phyloP scores from a whole-genome alignment of 2,888 invertebrate genomes.

The Malacosoma neustria region DNA sequence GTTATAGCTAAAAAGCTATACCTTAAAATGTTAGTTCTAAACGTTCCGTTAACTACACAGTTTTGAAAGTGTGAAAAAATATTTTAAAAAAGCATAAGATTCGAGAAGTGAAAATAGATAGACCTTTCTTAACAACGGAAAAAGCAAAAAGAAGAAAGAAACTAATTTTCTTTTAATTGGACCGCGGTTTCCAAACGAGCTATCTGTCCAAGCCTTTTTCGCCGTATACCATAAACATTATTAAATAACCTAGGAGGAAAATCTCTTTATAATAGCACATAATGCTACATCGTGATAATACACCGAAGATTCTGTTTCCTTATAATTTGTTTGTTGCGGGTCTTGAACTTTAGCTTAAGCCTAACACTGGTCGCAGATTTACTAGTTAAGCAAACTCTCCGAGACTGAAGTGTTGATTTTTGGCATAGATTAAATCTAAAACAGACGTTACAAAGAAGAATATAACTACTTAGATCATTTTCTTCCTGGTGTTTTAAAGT shows the following conservation, averaged over 20 bases:
- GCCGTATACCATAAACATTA: not conserved
- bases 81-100: too few relatives aligned
- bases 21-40: too few relatives aligned
- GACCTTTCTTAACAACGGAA: too few relatives aligned
- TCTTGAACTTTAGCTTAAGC: constrained; percentile 52
- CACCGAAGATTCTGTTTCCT: constrained; percentile 45
- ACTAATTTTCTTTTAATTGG: not conserved
- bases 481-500: too few relatives aligned
- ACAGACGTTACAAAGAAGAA: not conserved
- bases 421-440: constrained; percentile 34
- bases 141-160: too few relatives aligned
- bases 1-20: too few relatives aligned
- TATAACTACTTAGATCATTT: too few relatives aligned
- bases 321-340: constrained; percentile 57
- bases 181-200: not conserved
- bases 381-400: constrained; percentile 50
- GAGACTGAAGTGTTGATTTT: constrained; percentile 39
- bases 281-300: constrained; percentile 7
- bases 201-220: not conserved
- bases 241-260: constrained; percentile 8
- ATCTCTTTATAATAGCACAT: constrained; percentile 21
- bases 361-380: constrained; percentile 56
- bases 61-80: too few relatives aligned
- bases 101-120: too few relatives aligned
- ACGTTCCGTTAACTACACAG: too few relatives aligned